Evolutionary conservation across 2,888 invertebrate species (phyloP).

Genomic region (Philhelius pedissequus): DNA sequence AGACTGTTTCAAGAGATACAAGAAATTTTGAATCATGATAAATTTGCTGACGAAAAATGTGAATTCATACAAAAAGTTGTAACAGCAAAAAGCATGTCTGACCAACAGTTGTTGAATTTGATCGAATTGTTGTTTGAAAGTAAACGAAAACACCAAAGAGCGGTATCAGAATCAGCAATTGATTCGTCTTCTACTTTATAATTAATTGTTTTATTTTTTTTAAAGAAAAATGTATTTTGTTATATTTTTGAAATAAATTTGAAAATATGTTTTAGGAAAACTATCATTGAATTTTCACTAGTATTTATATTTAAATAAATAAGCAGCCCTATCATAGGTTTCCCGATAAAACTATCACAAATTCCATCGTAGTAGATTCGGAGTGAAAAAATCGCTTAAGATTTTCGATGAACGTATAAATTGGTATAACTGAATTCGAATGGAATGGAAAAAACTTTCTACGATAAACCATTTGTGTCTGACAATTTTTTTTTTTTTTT

Average conservation of each 20-base stretch:
- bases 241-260: conserved; percentile 42
- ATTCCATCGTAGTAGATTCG: no score
- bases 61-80: conserved; percentile 72
- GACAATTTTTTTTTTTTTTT: no score
- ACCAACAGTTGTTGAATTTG: conserved; percentile 74
- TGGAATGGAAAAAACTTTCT: no score
- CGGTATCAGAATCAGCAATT: conserved; percentile 75
- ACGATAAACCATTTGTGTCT: no score
- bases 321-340: no score
- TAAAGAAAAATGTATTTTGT: conserved; percentile 22
- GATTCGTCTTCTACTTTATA: conserved; percentile 77
- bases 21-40: conserved; percentile 72
- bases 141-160: conserved; percentile 70
- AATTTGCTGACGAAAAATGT: conserved; percentile 72
- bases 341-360: no score
- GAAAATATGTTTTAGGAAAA: conserved; percentile 23
- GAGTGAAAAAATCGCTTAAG: no score
- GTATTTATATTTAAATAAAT: background rate
- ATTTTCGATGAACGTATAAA: no score
- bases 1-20: conserved; percentile 74
- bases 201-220: conserved; percentile 24
- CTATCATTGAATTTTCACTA: background rate
- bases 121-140: conserved; percentile 72
- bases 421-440: no score
- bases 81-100: conserved; percentile 70